Evolutionary conservation across 2,113 vertebrate genomes (phyloP).

Genomic region (Xyliphius kryptos): DNA sequence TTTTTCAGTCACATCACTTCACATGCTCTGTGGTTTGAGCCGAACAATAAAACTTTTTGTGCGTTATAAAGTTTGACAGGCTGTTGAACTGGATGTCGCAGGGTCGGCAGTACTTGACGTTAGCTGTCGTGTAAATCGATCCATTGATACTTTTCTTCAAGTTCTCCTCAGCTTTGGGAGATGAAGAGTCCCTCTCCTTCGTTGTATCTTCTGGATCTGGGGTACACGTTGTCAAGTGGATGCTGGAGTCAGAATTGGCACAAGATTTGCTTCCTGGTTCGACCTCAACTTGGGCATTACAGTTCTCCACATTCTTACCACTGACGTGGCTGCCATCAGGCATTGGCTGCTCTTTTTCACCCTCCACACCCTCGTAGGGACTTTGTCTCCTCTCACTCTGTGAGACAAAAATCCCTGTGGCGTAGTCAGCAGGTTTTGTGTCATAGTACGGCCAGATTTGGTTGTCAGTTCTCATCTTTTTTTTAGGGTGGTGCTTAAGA

Average conservation of each 20-base stretch:
- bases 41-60: constrained; percentile 90
- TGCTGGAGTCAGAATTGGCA: background rate
- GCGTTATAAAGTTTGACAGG: constrained; percentile 89
- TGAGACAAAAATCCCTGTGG: constrained; percentile 71
- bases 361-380: constrained; percentile 69
- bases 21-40: constrained; percentile 82
- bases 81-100: constrained; percentile 88
- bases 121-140: constrained; percentile 61
- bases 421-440: constrained; percentile 78
- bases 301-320: no score
- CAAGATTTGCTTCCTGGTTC: background rate
- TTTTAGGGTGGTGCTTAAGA: constrained; percentile 77
- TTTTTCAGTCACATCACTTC: constrained; percentile 64
- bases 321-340: constrained; percentile 68
- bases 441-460: constrained; percentile 83
- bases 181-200: constrained; percentile 60
- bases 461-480: constrained; percentile 76
- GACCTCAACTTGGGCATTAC: background rate
- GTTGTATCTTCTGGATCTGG: constrained; percentile 17
- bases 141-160: constrained; percentile 70
- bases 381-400: constrained; percentile 68
- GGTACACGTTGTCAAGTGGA: background rate
- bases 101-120: constrained; percentile 79
- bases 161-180: constrained; percentile 69
- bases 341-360: constrained; percentile 68